phyloP scores from a whole-genome alignment of 1,140 invertebrate genomes.

The Leptoteleia sp. region DNA sequence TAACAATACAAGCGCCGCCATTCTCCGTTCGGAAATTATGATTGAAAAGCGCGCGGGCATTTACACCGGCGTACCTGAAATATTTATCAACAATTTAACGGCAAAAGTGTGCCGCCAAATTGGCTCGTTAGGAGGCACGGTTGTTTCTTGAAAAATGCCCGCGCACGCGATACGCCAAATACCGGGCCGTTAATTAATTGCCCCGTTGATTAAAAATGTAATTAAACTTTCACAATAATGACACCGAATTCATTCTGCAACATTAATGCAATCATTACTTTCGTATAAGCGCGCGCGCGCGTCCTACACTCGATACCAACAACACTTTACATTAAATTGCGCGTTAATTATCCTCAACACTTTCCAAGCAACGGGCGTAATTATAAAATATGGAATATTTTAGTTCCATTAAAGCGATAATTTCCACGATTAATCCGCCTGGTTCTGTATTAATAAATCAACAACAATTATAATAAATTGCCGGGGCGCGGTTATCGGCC shows the following conservation, averaged over 20 bases:
- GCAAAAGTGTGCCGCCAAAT: too few species aligned
- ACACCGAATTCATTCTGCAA: constrained; percentile 29
- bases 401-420: constrained; percentile 39
- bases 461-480: constrained; percentile 12
- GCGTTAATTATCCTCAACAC: constrained; percentile 43
- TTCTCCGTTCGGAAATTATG: too few species aligned
- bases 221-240: constrained; percentile 49
- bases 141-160: too few species aligned
- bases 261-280: constrained; percentile 55
- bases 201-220: constrained; percentile 44
- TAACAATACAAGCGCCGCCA: too few species aligned
- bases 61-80: too few species aligned
- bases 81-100: too few species aligned
- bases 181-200: constrained; percentile 37
- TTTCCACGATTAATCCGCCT: constrained; percentile 40
- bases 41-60: too few species aligned
- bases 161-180: too few species aligned
- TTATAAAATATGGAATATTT: constrained; percentile 53
- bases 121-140: too few species aligned
- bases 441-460: constrained; percentile 34
- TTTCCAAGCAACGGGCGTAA: constrained; percentile 30
- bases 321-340: constrained; percentile 55
- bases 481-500: background rate
- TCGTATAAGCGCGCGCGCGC: constrained; percentile 38
- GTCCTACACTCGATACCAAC: constrained; percentile 41